Percentiles rank a stretch among this genome's conserved stretches.
Evolutionary conservation across 2,113 vertebrate genomes (phyloP).

Genomic region (Lepidothrix coronata): DNA sequence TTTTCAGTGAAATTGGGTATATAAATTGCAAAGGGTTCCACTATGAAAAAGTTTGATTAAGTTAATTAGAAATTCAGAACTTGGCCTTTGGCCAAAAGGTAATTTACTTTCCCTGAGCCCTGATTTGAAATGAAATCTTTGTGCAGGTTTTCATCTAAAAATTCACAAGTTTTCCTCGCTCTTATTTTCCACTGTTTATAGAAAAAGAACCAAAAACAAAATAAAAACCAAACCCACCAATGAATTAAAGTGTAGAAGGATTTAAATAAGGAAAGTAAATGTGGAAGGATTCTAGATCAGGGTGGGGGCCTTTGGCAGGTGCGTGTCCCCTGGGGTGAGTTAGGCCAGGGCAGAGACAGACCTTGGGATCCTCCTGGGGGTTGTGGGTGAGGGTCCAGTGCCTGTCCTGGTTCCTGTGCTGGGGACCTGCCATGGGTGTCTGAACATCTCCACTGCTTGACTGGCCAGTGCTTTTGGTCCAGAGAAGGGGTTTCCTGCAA

Average conservation of each 20-base stretch:
- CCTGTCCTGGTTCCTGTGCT: neutral
- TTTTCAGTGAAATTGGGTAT: neutral
- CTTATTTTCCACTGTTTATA: neutral
- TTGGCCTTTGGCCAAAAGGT: constrained; percentile 40
- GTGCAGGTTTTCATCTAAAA: neutral
- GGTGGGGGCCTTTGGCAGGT: neutral
- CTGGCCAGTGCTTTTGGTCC: neutral
- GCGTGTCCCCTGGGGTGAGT: no score
- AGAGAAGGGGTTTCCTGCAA: neutral
- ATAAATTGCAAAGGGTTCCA: constrained; percentile 18
- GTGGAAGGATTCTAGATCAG: no score
- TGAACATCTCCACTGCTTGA: rapidly evolving
- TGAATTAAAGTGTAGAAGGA: neutral
- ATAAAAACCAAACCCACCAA: neutral
- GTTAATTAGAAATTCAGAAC: constrained; percentile 44
- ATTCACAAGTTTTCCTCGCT: neutral
- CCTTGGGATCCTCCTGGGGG: rapidly evolving
- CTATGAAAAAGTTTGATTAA: constrained; percentile 17
- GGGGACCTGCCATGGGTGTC: neutral
- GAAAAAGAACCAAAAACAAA: neutral
- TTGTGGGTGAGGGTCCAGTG: neutral
- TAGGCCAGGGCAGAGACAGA: no score
- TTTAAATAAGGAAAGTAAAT: neutral
- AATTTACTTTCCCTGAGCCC: neutral
- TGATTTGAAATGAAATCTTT: neutral